Conservation (phyloP, 2,797 vertebrate genomes). For the Melanotaenia maccullochi region DNA sequence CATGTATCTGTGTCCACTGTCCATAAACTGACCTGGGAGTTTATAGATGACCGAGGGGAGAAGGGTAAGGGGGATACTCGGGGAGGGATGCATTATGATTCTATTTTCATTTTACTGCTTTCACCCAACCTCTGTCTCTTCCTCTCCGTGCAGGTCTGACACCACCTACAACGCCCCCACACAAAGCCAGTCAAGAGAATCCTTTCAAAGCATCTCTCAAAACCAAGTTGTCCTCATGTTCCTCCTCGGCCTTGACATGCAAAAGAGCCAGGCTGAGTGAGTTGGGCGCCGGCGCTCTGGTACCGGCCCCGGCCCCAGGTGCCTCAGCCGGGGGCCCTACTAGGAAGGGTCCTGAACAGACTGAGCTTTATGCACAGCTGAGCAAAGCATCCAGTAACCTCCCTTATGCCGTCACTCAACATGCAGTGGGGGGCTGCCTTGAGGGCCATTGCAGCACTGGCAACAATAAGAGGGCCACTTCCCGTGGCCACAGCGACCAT, state of each 20-base stretch:
- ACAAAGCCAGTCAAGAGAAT: constrained; percentile 99
- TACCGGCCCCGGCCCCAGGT: constrained; percentile 78
- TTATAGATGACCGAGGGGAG: constrained; percentile 58
- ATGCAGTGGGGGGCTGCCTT: constrained; percentile 71
- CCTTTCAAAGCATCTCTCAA: constrained; percentile 98
- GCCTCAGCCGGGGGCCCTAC: constrained; percentile 84
- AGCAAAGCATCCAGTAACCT: constrained; percentile 89
- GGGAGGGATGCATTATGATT: constrained; percentile 67
- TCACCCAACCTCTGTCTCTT: constrained; percentile 45
- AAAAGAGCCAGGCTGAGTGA: constrained; percentile 94
- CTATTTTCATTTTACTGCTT: constrained; percentile 56
- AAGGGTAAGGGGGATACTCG: constrained; percentile 32
- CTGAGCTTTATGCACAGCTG: constrained; percentile 95
- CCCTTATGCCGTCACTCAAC: constrained; percentile 73
- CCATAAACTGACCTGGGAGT: constrained; percentile 71
- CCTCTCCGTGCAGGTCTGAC: constrained; percentile 90
- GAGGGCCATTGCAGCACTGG: constrained; percentile 88
- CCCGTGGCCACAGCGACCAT: constrained; percentile 94
- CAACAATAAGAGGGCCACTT: constrained; percentile 85
- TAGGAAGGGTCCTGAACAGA: constrained; percentile 93
- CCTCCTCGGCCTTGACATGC: constrained; percentile 89
- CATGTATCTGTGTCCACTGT: constrained; percentile 73
- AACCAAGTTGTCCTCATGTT: constrained; percentile 95
- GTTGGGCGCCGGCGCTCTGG: constrained; percentile 82
- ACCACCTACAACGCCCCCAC: constrained; percentile 99